A percentile compares a stretch with the other conserved stretches of the same genome.
phyloP scores from a whole-genome alignment of 1,140 invertebrate species.

The Hylaeus anthracinus region DNA sequence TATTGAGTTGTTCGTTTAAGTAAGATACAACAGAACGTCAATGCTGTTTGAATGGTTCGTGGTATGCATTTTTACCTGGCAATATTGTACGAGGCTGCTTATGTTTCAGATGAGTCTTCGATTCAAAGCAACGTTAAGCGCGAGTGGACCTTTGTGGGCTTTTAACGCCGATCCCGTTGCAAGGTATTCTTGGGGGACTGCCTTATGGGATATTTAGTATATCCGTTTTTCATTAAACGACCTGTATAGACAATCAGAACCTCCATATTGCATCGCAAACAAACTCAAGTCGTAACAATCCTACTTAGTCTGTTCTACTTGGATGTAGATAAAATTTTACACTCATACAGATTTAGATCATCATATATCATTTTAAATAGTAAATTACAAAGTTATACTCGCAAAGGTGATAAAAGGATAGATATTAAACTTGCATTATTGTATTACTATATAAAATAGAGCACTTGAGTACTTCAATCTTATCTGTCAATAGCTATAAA shows the following conservation, averaged over 20 bases:
- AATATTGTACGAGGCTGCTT: conserved; percentile 80
- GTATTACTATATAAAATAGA: not conserved
- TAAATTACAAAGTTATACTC: conserved; percentile 24
- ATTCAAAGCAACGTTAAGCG: conserved; percentile 77
- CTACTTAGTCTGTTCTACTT: not conserved
- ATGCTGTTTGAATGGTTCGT: conserved; percentile 65
- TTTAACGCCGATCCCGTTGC: conserved; percentile 79
- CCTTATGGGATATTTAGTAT: conserved; percentile 77
- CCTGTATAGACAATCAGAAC: conserved; percentile 16
- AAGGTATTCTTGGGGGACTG: conserved; percentile 81
- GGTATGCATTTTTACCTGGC: conserved; percentile 46
- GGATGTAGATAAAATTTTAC: too few species aligned
- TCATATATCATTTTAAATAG: not conserved
- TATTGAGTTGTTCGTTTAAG: conserved; percentile 30
- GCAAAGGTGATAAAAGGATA: not conserved
- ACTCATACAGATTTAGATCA: not conserved
- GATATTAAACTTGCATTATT: conserved; percentile 10
- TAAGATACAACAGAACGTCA: conserved; percentile 51
- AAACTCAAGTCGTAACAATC: conserved; percentile 13
- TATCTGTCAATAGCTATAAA: conserved; percentile 17
- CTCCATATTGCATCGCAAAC: conserved; percentile 18
- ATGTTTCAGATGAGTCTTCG: conserved; percentile 81
- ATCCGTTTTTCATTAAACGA: conserved; percentile 53
- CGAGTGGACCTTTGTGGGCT: conserved; percentile 77
- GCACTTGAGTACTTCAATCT: conserved; percentile 5